Base-by-base conservation (phyloP, 2,113 vertebrate genomes). In the Calidris pugnax region DNA sequence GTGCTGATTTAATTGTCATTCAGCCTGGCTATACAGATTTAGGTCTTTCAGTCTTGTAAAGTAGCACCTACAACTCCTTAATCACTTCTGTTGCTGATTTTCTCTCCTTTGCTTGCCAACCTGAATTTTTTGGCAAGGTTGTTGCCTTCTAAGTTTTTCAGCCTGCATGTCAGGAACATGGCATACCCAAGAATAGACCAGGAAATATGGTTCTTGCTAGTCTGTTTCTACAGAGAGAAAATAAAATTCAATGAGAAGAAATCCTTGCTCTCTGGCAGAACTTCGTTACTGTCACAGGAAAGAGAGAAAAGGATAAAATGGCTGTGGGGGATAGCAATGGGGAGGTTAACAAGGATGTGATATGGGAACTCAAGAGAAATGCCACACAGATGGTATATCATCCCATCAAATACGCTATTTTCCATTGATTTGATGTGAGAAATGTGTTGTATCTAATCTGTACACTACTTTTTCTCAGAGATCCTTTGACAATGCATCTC, bases 81-180 rank as follows among this genome's bases (percentile, higher is more conserved):
- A 89, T 94, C 66, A 43, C 45, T 91, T 63, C 57, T 92, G 84
- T 73, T 81, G 37, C 91, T 91, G 45, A 79, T 96, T 95, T 93
- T 91, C 41, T 89, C 84, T 80, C 50, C 62, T 78, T 87, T 96
- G 72, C 87, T 68, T 90, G 89, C 72, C n/a, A 90, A 35, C 67
- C 37, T 77, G 92, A 84, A 19, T 73, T 57, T 87, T 82, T 91
- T 92, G 74, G 57, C 93, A 89, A 56, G 76, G 27, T 90, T 95
- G n/a, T 78, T 73, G 50, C 86, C 64, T 93, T 95, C 82, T 66
- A 77, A 45, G 69, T 55, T 80, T 95, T 94, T 86, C 85, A 89
- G 59, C 51, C 62, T 78, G n/a, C 35, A 37, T 95, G 87, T 93
- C 69, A 73, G 94, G 69, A 93, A 59, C 41, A 50, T 56, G 77